Evolutionary conservation across 2,888 invertebrate species (phyloP), one percentile per base, ranked within the genome.

Genomic region (Eledona agricola): DNA sequence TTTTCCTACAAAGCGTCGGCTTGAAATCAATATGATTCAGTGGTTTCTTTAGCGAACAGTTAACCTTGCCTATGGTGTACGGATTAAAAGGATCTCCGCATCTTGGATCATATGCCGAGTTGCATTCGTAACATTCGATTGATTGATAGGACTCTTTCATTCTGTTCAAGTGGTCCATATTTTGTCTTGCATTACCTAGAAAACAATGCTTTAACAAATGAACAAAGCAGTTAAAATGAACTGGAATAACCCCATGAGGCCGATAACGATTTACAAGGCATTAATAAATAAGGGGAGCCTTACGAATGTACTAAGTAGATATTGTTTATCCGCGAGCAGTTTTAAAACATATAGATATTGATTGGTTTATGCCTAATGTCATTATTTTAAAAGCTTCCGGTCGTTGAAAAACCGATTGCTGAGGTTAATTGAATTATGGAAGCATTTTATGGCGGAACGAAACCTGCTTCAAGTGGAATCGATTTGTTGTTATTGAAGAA

Each of bases 51-150:
- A 87, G 81, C 43, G 88, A 87, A 77, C 95, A 96, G 74, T 93
- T 90, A 13, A 91, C 87, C 62, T 87, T 83, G 15, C 92, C 93
- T 66, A 94, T 83, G 35, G 90, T 89, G 76, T 87, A 91, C 11
- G 90, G 82, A 71, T 93, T 88, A 72, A 96, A 95, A 42, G 91
- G 89, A 70, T 92, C 91, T 1, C 88, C 93, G 69, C 96, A 96
- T 62, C 93, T 85, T 20, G 90, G 89, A 76, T 95, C 93, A 71
- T 86, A 93, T 57, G 86, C 88, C 53, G 95, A 95, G 79, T 95
- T 96, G 77, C 95, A 96, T 68, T 92, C 87, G 73, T 92, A 95
- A 76, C 96, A 96, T 65, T 84, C 79, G 56, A 91, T 83, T 55
- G 87, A 68, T 52, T 67, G n/a, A n/a, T n/a, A n/a, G n/a, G n/a